Percentiles rank a stretch among this genome's conserved stretches.
phyloP scores from a whole-genome alignment of 2,113 vertebrate genomes.

The Cebus imitator region DNA sequence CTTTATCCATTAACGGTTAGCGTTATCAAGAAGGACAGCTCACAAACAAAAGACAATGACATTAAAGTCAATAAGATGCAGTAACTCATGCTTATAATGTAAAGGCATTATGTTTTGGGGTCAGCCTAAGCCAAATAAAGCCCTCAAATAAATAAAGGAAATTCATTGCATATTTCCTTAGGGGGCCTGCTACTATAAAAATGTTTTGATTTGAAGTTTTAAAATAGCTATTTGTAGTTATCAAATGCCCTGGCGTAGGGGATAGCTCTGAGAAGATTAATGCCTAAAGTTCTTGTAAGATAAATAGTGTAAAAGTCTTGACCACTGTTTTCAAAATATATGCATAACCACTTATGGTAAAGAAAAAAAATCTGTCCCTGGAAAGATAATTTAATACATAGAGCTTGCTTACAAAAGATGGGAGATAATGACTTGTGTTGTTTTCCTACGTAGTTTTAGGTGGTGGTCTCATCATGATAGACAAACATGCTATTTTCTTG shows the following conservation, averaged over 20 bases:
- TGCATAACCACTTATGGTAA: neutral
- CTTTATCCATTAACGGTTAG: constrained; percentile 39
- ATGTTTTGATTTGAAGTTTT: neutral
- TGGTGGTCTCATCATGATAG: neutral
- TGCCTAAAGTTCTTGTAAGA: neutral
- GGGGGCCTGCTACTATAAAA: neutral
- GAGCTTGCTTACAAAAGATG: neutral
- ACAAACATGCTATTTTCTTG: neutral
- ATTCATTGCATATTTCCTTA: neutral
- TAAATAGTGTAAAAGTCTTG: neutral
- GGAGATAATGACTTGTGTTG: neutral
- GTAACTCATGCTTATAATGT: constrained; percentile 10
- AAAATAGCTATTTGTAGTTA: neutral
- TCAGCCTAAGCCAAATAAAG: neutral
- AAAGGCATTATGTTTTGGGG: neutral
- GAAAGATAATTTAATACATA: neutral
- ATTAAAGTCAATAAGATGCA: constrained; percentile 39
- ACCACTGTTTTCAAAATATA: constrained; percentile 15
- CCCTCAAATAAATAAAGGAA: neutral
- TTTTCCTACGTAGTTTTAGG: neutral
- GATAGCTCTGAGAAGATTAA: neutral
- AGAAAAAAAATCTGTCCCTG: neutral
- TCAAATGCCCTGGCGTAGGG: neutral
- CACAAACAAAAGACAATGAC: constrained; percentile 2
- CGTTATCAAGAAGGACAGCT: neutral